Percentiles rank a stretch among this genome's conserved stretches.
phyloP scores from a whole-genome alignment of 2,113 vertebrate genomes.

The Nematolebias whitei region DNA sequence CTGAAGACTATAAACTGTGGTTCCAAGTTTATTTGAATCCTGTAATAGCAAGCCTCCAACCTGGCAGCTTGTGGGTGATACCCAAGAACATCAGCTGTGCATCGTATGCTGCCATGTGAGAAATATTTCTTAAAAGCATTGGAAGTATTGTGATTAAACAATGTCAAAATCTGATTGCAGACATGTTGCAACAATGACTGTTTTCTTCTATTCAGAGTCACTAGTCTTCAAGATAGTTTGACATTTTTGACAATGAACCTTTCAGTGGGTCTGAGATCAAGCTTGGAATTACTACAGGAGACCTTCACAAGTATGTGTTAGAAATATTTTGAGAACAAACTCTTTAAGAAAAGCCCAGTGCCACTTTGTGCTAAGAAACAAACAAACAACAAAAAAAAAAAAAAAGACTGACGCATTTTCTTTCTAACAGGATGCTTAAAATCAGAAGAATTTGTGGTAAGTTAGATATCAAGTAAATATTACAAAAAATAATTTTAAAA shows the following conservation, averaged over 20 bases:
- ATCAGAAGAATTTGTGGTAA: conserved; percentile 22
- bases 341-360: neutral
- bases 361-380: neutral
- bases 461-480: neutral
- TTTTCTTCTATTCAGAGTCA: conserved; percentile 19
- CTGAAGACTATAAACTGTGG: conserved; percentile 48
- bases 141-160: neutral
- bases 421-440: conserved; percentile 28
- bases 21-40: conserved; percentile 51
- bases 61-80: conserved; percentile 36
- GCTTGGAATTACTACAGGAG: conserved; percentile 3
- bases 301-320: conserved; percentile 31
- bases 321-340: neutral
- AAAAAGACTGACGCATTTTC: no score
- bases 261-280: conserved; percentile 6
- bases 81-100: conserved; percentile 60
- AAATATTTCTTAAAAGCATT: neutral
- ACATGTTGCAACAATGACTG: neutral
- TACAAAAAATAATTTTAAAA: no score
- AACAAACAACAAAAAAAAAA: no score
- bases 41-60: conserved; percentile 43
- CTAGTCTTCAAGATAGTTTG: conserved; percentile 16
- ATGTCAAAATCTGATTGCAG: neutral
- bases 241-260: conserved; percentile 7
- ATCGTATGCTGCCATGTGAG: conserved; percentile 55